These are phyloP conservation scores for Cyprinodon diabolis DNA, from an alignment of 2,797 vertebrate genomes.

Conservation along the genomic window DNA sequence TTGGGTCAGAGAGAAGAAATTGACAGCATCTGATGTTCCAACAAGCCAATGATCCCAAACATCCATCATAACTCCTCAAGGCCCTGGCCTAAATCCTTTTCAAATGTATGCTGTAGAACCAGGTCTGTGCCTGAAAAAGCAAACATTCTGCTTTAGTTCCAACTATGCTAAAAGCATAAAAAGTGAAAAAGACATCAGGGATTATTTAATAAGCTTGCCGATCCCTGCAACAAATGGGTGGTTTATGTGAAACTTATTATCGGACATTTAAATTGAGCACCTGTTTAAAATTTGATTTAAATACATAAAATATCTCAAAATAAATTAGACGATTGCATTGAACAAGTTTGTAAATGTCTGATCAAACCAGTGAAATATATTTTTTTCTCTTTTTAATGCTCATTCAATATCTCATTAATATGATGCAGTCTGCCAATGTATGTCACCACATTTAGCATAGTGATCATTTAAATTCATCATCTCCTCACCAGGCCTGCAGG, in stretches of 20 bases:
- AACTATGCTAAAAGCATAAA: not conserved
- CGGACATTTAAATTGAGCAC: no score
- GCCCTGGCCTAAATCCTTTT: not conserved
- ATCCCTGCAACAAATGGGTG: no score
- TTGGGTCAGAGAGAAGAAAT: no score
- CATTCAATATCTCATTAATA: not conserved
- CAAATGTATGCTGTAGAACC: not conserved
- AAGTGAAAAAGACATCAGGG: not conserved
- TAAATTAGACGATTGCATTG: no score
- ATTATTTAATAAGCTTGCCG: no score
- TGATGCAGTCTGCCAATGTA: not conserved
- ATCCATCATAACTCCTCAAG: not conserved
- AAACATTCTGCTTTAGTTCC: not conserved
- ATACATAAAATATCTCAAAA: no score
- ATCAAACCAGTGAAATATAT: not conserved
- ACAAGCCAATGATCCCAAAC: not conserved
- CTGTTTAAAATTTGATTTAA: no score
- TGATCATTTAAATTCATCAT: constrained; percentile 11
- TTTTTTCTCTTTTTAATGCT: not conserved
- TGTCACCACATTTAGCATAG: constrained; percentile 9
- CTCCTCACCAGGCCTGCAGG: constrained; percentile 91
- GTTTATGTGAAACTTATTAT: no score
- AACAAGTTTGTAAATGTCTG: not conserved
- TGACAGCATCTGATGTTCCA: not conserved
- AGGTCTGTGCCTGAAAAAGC: not conserved